Conservation (phyloP, 2,797 vertebrate species). For the Malurus splendens region DNA sequence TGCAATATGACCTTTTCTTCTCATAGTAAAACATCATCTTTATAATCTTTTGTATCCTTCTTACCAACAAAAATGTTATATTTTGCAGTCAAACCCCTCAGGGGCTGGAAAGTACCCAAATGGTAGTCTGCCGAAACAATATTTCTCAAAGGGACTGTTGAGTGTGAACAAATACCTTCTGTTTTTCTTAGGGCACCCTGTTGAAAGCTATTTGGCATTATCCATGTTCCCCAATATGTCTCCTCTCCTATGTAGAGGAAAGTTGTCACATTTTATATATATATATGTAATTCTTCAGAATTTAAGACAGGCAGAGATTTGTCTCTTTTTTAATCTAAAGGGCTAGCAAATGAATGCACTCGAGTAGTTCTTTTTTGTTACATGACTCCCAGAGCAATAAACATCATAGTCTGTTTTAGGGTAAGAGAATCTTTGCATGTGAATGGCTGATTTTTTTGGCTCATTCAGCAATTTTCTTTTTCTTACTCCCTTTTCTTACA, state of each 20-base stretch:
- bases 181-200: conserved; percentile 31
- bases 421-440: not conserved
- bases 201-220: conserved; percentile 46
- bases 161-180: conserved; percentile 52
- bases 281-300: not conserved
- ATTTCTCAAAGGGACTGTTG: conserved; percentile 42
- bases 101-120: conserved; percentile 44
- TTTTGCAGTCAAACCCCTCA: conserved; percentile 27
- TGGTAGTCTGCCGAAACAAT: conserved; percentile 30
- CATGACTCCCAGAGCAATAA: not conserved
- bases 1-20: not conserved
- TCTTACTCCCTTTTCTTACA: not conserved
- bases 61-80: not conserved
- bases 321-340: not conserved
- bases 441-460: not conserved
- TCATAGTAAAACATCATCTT: not conserved
- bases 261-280: not conserved
- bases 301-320: not conserved
- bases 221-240: not conserved
- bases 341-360: not conserved
- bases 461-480: not conserved
- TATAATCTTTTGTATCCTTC: not conserved
- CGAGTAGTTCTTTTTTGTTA: not conserved
- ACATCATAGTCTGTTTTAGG: not conserved
- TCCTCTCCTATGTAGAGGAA: not conserved